These are phyloP conservation scores for Lathamus discolor DNA, from an alignment of 2,113 vertebrate genomes.

Conservation along the genomic window DNA sequence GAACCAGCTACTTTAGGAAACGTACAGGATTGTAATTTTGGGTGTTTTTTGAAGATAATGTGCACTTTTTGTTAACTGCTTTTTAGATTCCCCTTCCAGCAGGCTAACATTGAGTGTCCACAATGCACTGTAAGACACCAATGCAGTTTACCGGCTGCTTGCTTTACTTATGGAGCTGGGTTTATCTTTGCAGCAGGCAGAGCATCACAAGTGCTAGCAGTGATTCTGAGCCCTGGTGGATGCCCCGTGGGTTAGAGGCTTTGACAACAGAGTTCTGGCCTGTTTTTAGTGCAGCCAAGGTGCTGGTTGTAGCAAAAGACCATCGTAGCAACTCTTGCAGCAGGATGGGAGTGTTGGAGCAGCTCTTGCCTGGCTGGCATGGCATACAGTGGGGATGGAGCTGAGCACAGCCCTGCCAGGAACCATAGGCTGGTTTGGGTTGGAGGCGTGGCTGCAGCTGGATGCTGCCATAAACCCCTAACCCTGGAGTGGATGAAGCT, in stretches of 20 bases:
- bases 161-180: neutral
- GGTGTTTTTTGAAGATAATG: neutral
- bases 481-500: neutral
- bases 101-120: rapidly evolving
- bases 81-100: neutral
- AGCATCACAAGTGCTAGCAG: neutral
- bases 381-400: neutral
- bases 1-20: neutral
- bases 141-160: neutral
- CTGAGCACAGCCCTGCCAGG: neutral
- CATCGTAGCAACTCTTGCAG: neutral
- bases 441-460: neutral
- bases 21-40: neutral
- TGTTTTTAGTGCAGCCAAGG: neutral
- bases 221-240: neutral
- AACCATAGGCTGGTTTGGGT: neutral
- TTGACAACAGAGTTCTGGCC: neutral
- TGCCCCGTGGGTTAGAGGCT: neutral
- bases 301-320: neutral
- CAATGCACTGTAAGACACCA: rapidly evolving
- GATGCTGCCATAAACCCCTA: neutral
- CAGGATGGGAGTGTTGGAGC: rapidly evolving
- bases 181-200: neutral
- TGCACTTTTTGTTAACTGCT: neutral
- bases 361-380: rapidly evolving